Base-by-base conservation (phyloP, 1,140 invertebrate genomes). In the Drosophila lowei region DNA sequence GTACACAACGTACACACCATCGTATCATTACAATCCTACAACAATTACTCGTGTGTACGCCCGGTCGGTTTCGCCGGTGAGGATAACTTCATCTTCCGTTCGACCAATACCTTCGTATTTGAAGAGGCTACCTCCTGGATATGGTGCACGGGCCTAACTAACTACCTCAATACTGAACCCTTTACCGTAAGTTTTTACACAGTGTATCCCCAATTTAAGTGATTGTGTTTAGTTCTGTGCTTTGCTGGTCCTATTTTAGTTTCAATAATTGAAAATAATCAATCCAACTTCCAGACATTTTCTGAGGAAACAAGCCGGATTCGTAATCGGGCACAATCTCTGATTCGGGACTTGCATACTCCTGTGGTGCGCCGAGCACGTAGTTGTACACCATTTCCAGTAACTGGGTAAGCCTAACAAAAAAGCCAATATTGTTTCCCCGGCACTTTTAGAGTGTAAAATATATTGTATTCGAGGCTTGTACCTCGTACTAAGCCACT, bases 231-330 rank as follows among this genome's bases (percentile, higher is more conserved):
- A 34, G 15, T 56, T 44, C 11, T 38, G 30, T 38, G 21, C 18
- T n/a, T 41, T 42, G 38, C 47, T 30, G 15, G 5, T 9, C 2
- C 25, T 21, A 2, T 13, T 1, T 42, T 28, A 23, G 25, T 21
- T 25, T 15, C 8, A 5, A 18, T 42, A 15, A 18, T 34, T 28
- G 28, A 0, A 49, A 62, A 59, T n/a, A 25, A 15, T 43, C 18
- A 44, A 46, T 55, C 30, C 25, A 28, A 46, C 44, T 84, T 71
- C 5, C 73, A 97, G 96, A 93, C 93, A 63, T 97, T 96, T 91
- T 94, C 96, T 90, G 95, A 96, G 91, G 96, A 96, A 92, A 94
- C 94, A 52, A 94, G 94, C 79, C 93, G 94, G 70, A 97, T 97
- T 90, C 93, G 96, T 59, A 94, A 96, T 15, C 94, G 95, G 77